Percentiles rank a stretch among this genome's conserved stretches.
Conservation (phyloP, 2,888 invertebrate species). For the Nematopogon swammerdamellus region DNA sequence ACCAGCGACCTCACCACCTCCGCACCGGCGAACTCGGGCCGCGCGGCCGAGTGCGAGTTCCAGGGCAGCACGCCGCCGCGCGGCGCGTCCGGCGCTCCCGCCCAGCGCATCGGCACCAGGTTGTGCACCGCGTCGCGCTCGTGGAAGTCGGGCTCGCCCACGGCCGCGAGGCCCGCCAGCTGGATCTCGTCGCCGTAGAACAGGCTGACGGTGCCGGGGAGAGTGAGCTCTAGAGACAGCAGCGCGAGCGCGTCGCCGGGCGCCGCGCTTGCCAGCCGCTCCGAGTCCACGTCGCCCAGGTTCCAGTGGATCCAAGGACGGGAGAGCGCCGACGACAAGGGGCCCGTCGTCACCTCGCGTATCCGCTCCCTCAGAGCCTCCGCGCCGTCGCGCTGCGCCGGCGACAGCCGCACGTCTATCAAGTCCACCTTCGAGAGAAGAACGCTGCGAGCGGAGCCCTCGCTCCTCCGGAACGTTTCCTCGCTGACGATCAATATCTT, state of each 20-base stretch:
- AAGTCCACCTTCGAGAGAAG: conserved; percentile 67
- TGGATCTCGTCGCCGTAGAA: conserved; percentile 93
- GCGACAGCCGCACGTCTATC: conserved; percentile 64
- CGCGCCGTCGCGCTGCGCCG: conserved; percentile 57
- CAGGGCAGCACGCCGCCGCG: conserved; percentile 57
- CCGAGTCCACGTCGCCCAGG: conserved; percentile 61
- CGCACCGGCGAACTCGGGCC: conserved; percentile 47
- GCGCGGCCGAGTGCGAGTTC: conserved; percentile 56
- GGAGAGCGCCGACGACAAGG: conserved; percentile 59
- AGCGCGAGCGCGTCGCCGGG: conserved; percentile 66
- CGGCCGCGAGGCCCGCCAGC: conserved; percentile 53
- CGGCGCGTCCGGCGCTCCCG: conserved; percentile 25
- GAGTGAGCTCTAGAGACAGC: conserved; percentile 70
- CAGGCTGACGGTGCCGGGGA: conserved; percentile 83
- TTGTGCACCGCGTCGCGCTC: conserved; percentile 64
- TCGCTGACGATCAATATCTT: conserved; percentile 67
- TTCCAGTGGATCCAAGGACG: conserved; percentile 82
- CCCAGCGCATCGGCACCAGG: conserved; percentile 68
- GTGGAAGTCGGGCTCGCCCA: conserved; percentile 54
- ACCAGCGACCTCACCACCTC: conserved; percentile 59
- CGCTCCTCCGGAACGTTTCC: conserved; percentile 43
- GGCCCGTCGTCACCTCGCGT: conserved; percentile 50
- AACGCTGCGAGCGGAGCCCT: conserved; percentile 48
- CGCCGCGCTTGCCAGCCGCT: conserved; percentile 55
- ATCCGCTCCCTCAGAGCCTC: conserved; percentile 57